Conservation (phyloP, 1,140 invertebrate species). For the Macrotrachela quadricornifera region DNA sequence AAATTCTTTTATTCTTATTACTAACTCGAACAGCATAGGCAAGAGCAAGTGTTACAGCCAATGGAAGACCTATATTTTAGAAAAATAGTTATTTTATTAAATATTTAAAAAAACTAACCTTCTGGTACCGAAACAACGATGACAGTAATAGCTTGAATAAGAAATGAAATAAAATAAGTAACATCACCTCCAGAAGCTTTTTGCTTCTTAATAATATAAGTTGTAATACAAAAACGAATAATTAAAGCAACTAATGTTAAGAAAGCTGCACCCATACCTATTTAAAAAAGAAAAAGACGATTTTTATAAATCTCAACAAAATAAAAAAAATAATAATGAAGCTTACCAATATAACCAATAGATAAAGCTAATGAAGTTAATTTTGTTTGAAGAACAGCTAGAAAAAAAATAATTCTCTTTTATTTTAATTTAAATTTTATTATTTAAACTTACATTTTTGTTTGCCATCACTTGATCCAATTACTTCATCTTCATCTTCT, state of each 20-base stretch:
- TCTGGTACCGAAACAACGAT: conserved; percentile 9
- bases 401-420: background rate
- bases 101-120: background rate
- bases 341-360: conserved; percentile 79
- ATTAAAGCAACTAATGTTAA: conserved; percentile 6
- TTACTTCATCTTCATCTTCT: too few relatives aligned
- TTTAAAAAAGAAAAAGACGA: background rate
- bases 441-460: too few relatives aligned
- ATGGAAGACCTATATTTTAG: conserved; percentile 44
- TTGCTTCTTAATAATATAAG: conserved; percentile 1
- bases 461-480: too few relatives aligned
- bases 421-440: too few relatives aligned
- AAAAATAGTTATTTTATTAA: too few relatives aligned
- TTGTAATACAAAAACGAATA: background rate
- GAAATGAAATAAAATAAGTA: background rate
- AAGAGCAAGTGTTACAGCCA: conserved; percentile 64
- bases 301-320: too few relatives aligned
- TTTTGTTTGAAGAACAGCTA: conserved; percentile 88
- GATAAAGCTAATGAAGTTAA: conserved; percentile 93
- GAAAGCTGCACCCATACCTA: conserved; percentile 33
- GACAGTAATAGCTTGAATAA: conserved; percentile 7
- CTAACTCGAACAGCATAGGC: conserved; percentile 76
- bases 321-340: too few relatives aligned
- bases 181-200: background rate
- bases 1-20: too few relatives aligned